Evolutionary conservation across 2,888 invertebrate species (phyloP).

Genomic region (Polyploca ridens): DNA sequence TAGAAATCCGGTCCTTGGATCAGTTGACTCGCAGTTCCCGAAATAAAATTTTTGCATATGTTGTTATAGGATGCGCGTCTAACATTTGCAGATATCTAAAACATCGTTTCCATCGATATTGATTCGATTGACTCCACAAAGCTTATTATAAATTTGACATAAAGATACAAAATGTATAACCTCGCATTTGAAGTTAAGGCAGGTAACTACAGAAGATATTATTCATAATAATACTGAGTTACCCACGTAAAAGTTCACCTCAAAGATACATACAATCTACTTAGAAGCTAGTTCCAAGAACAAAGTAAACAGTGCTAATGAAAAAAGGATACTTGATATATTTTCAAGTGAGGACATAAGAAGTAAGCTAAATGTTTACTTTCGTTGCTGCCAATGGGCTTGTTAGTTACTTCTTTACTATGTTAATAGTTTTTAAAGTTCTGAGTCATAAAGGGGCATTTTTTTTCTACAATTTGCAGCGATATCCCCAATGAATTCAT

Average conservation of each 20-base stretch:
- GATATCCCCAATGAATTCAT: conserved; percentile 34
- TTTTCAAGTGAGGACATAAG: conserved; percentile 8
- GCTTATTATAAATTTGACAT: too few species aligned
- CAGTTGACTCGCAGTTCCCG: not conserved
- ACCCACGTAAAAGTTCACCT: not conserved
- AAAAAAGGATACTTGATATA: conserved; percentile 18
- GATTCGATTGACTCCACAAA: not conserved
- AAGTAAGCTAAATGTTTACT: conserved; percentile 10
- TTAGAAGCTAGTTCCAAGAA: conserved; percentile 1
- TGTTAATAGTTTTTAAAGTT: not conserved
- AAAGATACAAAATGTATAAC: too few species aligned
- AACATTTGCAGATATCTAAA: not conserved
- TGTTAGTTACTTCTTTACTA: not conserved
- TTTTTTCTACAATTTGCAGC: conserved; percentile 16
- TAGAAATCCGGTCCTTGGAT: not conserved
- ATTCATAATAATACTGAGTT: not conserved
- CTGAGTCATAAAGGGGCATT: not conserved
- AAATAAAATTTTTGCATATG: too few species aligned
- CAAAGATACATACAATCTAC: not conserved
- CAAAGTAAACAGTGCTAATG: conserved; percentile 22
- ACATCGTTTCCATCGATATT: not conserved
- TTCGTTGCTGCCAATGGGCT: not conserved
- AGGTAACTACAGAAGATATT: not conserved
- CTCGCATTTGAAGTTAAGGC: too few species aligned
- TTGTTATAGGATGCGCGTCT: too few species aligned